A percentile compares a stretch with the other conserved stretches of the same genome.
These are phyloP conservation scores for Ctenopoma kingsleyae DNA, from an alignment of 2,797 vertebrate genomes.

Conservation along the genomic window DNA sequence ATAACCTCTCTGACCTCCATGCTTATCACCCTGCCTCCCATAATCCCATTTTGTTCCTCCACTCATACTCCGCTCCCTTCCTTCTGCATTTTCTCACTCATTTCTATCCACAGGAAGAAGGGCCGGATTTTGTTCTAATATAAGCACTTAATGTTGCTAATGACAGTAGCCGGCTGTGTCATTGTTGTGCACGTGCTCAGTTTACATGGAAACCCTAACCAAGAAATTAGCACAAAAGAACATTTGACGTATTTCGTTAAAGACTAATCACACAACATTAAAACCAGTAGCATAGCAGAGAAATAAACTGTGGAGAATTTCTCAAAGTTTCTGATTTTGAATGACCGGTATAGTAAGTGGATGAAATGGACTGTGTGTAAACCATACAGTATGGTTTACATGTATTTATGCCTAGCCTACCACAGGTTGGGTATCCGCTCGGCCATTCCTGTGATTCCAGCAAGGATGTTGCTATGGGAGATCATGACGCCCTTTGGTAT, in stretches of 20 bases:
- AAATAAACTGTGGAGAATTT: too few species aligned
- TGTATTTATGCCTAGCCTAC: constrained; percentile 80
- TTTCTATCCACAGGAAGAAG: constrained; percentile 19
- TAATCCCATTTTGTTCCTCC: constrained; percentile 29
- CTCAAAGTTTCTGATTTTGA: too few species aligned
- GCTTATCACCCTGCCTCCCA: constrained; percentile 32
- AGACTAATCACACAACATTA: constrained; percentile 1
- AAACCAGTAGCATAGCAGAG: neutral
- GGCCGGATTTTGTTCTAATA: constrained; percentile 24
- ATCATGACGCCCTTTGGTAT: constrained; percentile 96
- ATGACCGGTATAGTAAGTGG: too few species aligned
- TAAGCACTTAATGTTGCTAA: constrained; percentile 38
- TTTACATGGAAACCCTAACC: neutral
- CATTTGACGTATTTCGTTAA: constrained; percentile 9
- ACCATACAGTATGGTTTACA: too few species aligned
- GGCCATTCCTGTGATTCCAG: constrained; percentile 93
- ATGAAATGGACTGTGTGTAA: neutral
- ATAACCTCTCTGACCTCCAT: constrained; percentile 30
- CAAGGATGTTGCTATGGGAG: constrained; percentile 94
- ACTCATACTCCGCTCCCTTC: constrained; percentile 27
- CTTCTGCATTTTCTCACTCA: constrained; percentile 40
- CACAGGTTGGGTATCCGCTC: constrained; percentile 90
- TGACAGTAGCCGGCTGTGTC: constrained; percentile 9
- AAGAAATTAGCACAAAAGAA: neutral
- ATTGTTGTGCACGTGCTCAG: constrained; percentile 33